These are phyloP conservation scores for Stenodera caucasica DNA, from an alignment of 2,888 invertebrate genomes.

Conservation along the genomic window DNA sequence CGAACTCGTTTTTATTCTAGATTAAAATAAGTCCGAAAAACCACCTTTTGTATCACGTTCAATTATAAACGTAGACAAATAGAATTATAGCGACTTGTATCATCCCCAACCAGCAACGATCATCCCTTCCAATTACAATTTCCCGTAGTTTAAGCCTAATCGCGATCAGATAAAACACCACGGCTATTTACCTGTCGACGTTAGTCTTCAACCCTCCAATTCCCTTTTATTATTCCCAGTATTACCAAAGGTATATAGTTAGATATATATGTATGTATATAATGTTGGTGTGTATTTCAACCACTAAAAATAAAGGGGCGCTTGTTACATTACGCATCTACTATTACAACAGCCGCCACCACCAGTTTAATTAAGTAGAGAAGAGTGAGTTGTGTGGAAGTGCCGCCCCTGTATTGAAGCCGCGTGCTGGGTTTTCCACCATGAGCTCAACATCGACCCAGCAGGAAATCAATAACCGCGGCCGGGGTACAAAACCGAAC, in stretches of 20 bases:
- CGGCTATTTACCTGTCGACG: constrained; percentile 1
- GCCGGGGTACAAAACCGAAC: constrained; percentile 23
- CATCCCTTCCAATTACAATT: constrained; percentile 6
- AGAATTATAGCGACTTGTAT: no score
- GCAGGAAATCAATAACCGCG: constrained; percentile 27
- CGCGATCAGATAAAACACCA: neutral
- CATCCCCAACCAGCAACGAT: no score
- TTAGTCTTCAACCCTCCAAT: neutral
- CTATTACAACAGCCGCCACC: neutral
- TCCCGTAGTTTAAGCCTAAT: neutral
- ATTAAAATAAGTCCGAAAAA: no score
- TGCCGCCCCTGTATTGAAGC: constrained; percentile 29
- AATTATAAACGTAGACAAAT: no score
- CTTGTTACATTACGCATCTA: neutral
- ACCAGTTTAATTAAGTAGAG: constrained; percentile 22
- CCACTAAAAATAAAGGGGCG: neutral
- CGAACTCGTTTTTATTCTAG: no score
- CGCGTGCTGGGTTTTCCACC: constrained; percentile 23
- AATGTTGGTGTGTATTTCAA: neutral
- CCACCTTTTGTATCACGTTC: no score
- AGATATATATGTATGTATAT: no score
- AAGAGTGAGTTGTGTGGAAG: constrained; percentile 21
- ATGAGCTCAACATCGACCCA: constrained; percentile 25
- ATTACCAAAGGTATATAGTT: no score
- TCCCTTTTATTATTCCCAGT: no score